Conservation (phyloP, 1,140 invertebrate genomes). For the Drosophila littoralis region DNA sequence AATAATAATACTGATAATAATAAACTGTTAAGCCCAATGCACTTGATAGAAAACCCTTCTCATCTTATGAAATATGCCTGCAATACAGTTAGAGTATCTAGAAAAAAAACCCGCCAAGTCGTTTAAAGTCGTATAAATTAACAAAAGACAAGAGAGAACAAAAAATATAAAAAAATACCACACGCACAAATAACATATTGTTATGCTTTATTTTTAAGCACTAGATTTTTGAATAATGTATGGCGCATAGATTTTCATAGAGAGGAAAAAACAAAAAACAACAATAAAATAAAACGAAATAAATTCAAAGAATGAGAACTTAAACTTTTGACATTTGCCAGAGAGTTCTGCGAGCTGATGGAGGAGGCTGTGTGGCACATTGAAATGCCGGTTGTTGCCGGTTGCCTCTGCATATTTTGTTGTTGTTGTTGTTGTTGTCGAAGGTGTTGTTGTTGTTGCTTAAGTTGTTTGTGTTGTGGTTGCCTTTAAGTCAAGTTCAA, state of each 20-base stretch:
- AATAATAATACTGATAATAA: no score
- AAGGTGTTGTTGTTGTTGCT: slow-evolving; percentile 12
- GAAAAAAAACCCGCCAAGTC: neutral
- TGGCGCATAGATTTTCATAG: slow-evolving; percentile 36
- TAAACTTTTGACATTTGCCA: slow-evolving; percentile 18
- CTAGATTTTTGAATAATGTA: slow-evolving; percentile 41
- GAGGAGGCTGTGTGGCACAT: slow-evolving; percentile 39
- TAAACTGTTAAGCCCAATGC: no score
- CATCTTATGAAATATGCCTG: neutral
- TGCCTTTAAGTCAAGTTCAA: slow-evolving; percentile 83
- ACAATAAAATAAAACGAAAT: neutral
- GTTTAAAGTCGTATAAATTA: slow-evolving; percentile 43
- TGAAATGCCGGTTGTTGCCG: slow-evolving; percentile 36
- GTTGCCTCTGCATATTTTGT: slow-evolving; percentile 6
- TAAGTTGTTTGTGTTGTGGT: slow-evolving; percentile 61
- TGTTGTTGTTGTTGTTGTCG: slow-evolving; percentile 16
- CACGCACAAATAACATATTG: slow-evolving; percentile 46
- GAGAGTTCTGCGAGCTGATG: slow-evolving; percentile 11
- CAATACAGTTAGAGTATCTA: neutral
- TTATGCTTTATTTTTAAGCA: slow-evolving; percentile 29
- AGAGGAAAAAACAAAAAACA: slow-evolving; percentile 3
- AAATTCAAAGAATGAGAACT: neutral
- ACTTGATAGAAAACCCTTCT: no score
- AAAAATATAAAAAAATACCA: neutral
- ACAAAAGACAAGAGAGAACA: neutral